These are phyloP conservation scores for Magallana nippona DNA, from an alignment of 2,888 invertebrate genomes.

Conservation along the genomic window DNA sequence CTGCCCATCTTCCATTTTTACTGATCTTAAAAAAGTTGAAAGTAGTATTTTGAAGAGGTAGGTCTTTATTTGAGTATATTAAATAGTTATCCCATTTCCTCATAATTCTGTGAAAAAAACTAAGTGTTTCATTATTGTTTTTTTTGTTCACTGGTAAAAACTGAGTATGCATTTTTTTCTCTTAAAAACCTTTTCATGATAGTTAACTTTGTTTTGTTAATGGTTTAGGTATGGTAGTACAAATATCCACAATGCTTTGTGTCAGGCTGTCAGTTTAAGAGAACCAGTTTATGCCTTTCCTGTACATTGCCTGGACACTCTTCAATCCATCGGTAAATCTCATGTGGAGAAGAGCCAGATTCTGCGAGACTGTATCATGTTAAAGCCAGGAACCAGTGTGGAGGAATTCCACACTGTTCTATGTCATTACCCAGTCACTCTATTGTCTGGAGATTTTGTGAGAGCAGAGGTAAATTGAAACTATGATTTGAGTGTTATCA, in stretches of 20 bases:
- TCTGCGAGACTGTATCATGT: slow-evolving; percentile 63
- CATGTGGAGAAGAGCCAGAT: slow-evolving; percentile 47
- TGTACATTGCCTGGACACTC: slow-evolving; percentile 61
- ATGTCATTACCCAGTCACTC: slow-evolving; percentile 58
- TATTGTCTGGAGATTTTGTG: slow-evolving; percentile 67
- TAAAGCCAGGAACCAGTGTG: slow-evolving; percentile 63
- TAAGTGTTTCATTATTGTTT: no score
- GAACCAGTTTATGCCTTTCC: slow-evolving; percentile 64
- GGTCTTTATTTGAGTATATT: no score
- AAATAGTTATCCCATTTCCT: no score
- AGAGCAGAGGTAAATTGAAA: slow-evolving; percentile 64
- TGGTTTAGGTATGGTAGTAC: slow-evolving; percentile 61
- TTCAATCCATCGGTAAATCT: slow-evolving; percentile 58
- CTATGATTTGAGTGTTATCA: background rate
- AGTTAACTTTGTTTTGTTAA: background rate
- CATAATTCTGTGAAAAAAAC: no score
- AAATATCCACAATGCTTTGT: slow-evolving; percentile 65
- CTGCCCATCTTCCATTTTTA: background rate
- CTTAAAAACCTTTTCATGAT: no score
- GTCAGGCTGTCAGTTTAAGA: slow-evolving; percentile 58
- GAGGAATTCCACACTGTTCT: slow-evolving; percentile 61
- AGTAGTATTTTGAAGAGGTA: slow-evolving; percentile 34
- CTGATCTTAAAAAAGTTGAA: slow-evolving; percentile 3
- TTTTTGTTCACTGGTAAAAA: background rate
- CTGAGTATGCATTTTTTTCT: background rate